Evolutionary conservation across 2,888 invertebrate species (phyloP).

Genomic region (Stegana nigrithorax): DNA sequence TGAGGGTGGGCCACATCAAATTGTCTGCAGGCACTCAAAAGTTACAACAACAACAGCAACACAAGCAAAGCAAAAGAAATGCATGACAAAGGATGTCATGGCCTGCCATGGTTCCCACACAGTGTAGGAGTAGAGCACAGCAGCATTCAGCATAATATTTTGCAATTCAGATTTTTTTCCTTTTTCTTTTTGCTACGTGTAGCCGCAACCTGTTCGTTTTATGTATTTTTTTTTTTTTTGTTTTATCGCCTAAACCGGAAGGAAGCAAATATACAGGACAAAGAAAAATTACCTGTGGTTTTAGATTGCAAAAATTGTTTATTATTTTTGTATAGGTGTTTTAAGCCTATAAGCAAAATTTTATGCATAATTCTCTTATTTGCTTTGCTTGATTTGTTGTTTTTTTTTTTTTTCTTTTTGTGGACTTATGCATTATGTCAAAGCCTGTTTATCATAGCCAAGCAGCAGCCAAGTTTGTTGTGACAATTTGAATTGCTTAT

Average conservation of each 20-base stretch:
- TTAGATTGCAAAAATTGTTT: background rate
- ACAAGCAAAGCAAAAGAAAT: background rate
- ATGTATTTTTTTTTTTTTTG: slow-evolving; percentile 11
- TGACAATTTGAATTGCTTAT: slow-evolving; percentile 7
- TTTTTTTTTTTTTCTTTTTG: background rate
- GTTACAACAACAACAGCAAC: background rate
- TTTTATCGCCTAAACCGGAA: slow-evolving; percentile 49
- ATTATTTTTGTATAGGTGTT: background rate
- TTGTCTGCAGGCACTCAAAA: slow-evolving; percentile 40
- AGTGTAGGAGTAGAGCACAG: too few species aligned
- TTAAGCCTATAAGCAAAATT: background rate
- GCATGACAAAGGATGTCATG: background rate
- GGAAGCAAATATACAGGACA: slow-evolving; percentile 43
- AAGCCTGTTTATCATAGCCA: background rate
- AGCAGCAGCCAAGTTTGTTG: too few species aligned
- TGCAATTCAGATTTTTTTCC: slow-evolving; percentile 56
- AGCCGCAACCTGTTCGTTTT: slow-evolving; percentile 27
- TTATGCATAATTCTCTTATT: background rate
- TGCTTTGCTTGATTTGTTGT: background rate
- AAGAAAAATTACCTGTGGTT: background rate
- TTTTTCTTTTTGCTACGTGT: slow-evolving; percentile 33
- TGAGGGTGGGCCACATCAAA: slow-evolving; percentile 57
- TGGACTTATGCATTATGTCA: background rate
- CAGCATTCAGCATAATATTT: slow-evolving; percentile 37
- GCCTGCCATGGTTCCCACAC: slow-evolving; percentile 41